These are phyloP conservation scores for Nomia melanderi DNA, from an alignment of 1,140 invertebrate species.

Conservation along the genomic window DNA sequence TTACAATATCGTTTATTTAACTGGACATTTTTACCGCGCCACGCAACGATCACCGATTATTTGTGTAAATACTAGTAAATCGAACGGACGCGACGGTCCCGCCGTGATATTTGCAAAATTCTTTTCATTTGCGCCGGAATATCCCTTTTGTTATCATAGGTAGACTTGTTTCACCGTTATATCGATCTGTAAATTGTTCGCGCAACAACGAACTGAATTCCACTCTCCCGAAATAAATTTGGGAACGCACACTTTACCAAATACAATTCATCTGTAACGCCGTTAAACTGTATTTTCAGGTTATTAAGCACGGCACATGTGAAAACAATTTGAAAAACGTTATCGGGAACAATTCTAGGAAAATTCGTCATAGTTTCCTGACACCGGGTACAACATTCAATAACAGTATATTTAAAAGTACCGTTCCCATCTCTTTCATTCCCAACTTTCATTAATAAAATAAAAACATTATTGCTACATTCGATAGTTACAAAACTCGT, in stretches of 20 bases:
- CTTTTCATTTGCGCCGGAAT: conserved; percentile 18
- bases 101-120: conserved; percentile 9
- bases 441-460: no score
- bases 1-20: conserved; percentile 60
- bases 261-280: neutral
- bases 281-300: neutral
- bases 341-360: no score
- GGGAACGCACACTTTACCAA: neutral
- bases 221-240: conserved; percentile 23
- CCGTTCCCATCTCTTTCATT: no score
- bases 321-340: neutral
- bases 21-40: conserved; percentile 44
- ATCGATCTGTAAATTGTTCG: neutral
- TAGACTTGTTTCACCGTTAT: neutral
- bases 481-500: no score
- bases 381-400: no score
- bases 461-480: no score
- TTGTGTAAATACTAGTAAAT: conserved; percentile 45
- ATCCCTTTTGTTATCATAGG: neutral
- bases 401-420: no score
- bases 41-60: conserved; percentile 39
- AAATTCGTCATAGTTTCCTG: no score
- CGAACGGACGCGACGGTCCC: neutral
- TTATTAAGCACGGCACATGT: neutral
- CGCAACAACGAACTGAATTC: neutral